phyloP scores from a whole-genome alignment of 2,797 vertebrate genomes.

The Percopsis omiscomaycus region DNA sequence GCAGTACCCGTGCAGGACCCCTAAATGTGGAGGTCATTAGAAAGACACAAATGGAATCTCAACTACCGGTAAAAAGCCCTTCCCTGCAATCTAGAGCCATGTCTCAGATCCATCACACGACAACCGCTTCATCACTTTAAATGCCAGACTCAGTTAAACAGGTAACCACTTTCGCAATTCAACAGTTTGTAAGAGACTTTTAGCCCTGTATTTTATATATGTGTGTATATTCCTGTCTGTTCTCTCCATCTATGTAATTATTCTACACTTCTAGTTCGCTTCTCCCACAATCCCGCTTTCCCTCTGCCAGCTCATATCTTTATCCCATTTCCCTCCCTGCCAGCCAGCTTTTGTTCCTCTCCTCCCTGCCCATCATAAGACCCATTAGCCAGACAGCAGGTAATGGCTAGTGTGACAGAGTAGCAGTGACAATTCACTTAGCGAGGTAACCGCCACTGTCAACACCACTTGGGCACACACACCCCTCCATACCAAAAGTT shows the following conservation, averaged over 20 bases:
- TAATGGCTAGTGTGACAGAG: constrained; percentile 4
- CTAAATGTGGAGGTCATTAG: constrained; percentile 62
- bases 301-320: background rate
- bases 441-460: background rate
- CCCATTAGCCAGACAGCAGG: constrained; percentile 8
- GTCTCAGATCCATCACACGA: constrained; percentile 58
- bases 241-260: too few relatives aligned
- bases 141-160: constrained; percentile 36
- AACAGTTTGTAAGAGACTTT: constrained; percentile 31
- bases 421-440: background rate
- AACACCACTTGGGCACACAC: background rate
- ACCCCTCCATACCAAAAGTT: too few relatives aligned
- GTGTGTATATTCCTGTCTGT: background rate
- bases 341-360: background rate
- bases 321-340: constrained; percentile 2
- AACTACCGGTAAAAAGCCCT: constrained; percentile 62
- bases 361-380: background rate
- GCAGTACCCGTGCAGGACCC: constrained; percentile 50
- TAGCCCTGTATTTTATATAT: constrained; percentile 5
- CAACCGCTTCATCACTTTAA: constrained; percentile 54
- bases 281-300: background rate
- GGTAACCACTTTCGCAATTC: constrained; percentile 23
- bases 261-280: background rate
- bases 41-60: constrained; percentile 68
- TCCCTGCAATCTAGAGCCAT: constrained; percentile 45